Percentiles rank a stretch among this genome's conserved stretches.
Evolutionary conservation across 2,888 invertebrate genomes (phyloP).

Genomic region (Seira ritae): DNA sequence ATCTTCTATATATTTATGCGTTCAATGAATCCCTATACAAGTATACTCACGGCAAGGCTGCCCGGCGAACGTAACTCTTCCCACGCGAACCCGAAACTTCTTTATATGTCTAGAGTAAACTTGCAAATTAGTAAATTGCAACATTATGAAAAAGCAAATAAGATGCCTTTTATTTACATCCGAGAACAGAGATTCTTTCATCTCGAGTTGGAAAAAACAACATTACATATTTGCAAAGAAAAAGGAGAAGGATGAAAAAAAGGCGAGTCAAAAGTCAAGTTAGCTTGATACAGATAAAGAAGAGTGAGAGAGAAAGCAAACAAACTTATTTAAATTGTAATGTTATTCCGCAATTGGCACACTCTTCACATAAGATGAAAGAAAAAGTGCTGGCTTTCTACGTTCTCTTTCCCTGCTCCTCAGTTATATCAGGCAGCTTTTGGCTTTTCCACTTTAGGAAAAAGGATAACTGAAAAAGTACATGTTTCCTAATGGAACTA

Average conservation of each 20-base stretch:
- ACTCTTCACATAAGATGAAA: conserved; percentile 38
- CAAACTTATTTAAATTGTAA: conserved; percentile 58
- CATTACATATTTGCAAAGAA: conserved; percentile 33
- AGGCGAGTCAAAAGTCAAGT: conserved; percentile 48
- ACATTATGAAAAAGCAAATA: conserved; percentile 13
- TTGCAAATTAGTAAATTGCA: conserved; percentile 2
- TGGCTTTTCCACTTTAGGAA: too few species aligned
- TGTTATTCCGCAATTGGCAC: conserved; percentile 61
- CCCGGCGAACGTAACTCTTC: too few species aligned
- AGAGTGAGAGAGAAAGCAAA: conserved; percentile 55
- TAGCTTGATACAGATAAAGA: too few species aligned
- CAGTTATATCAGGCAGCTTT: too few species aligned
- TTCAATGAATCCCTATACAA: too few species aligned
- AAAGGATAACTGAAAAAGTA: conserved; percentile 59
- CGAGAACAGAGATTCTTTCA: not conserved
- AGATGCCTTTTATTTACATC: not conserved
- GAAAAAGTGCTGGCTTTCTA: conserved; percentile 30
- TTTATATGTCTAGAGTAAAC: too few species aligned
- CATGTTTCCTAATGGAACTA: conserved; percentile 57
- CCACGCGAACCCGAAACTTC: conserved; percentile 12
- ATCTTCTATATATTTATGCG: too few species aligned
- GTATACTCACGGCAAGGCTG: too few species aligned
- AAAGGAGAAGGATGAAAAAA: conserved; percentile 31
- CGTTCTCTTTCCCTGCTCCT: conserved; percentile 23
- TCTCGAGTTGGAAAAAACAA: conserved; percentile 16